These are phyloP conservation scores for Luscinia megarhynchos DNA, from an alignment of 2,797 vertebrate species.

Conservation along the genomic window DNA sequence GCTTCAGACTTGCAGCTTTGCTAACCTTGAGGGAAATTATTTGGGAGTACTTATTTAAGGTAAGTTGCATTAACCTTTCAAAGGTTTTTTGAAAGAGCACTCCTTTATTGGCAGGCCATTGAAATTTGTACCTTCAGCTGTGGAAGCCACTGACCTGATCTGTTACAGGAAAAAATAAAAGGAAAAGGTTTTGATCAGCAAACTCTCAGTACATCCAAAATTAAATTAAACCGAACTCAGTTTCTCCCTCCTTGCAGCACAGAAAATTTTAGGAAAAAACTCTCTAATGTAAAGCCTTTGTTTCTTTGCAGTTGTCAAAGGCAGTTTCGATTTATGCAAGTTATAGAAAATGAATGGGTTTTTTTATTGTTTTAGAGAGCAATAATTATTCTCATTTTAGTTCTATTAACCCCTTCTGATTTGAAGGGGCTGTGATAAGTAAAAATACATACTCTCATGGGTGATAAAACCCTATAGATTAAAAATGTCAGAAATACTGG, in stretches of 20 bases:
- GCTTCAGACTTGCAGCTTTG: neutral
- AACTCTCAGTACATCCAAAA: neutral
- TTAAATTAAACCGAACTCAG: neutral
- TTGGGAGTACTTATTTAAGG: neutral
- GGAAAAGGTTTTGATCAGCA: neutral
- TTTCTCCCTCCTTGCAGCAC: rapidly evolving
- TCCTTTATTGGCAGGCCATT: neutral
- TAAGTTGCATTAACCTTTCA: rapidly evolving
- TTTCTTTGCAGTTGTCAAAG: neutral
- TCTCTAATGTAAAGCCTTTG: neutral
- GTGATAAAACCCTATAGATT: neutral
- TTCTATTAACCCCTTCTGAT: neutral
- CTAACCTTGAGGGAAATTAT: neutral
- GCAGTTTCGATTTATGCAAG: neutral
- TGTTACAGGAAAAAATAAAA: rapidly evolving
- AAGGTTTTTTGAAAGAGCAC: neutral
- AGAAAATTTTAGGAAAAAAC: neutral
- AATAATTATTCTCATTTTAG: neutral
- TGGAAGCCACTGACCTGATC: neutral
- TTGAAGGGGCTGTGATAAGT: neutral
- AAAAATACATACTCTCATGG: neutral
- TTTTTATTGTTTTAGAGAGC: neutral
- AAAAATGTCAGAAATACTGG: neutral
- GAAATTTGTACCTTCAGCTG: neutral
- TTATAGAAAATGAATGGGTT: neutral